Evolutionary conservation across 2,797 vertebrate species (phyloP).

Genomic region (Podarcis siculus): DNA sequence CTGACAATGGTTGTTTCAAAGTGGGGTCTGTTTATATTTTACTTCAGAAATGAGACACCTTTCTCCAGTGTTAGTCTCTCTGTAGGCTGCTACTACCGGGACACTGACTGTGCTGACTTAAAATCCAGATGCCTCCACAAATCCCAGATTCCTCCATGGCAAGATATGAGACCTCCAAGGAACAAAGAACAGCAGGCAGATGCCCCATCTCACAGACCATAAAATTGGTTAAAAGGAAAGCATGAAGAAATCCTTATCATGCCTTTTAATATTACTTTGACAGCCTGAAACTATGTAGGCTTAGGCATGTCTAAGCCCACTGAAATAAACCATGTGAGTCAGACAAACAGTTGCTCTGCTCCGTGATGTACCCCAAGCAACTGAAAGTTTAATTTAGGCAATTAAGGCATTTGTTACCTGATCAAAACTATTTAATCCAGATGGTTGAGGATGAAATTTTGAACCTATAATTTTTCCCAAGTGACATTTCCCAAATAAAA

Average conservation of each 20-base stretch:
- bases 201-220: not conserved
- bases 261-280: not conserved
- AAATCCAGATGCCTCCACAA: not conserved
- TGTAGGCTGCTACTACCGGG: not conserved
- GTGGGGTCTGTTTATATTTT: not conserved
- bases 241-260: not conserved
- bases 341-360: not conserved
- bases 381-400: not conserved
- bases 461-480: not conserved
- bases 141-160: not conserved
- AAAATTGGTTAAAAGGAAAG: not conserved
- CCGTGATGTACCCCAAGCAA: not conserved
- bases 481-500: not conserved
- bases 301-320: not conserved
- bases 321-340: not conserved
- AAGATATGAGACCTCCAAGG: not conserved
- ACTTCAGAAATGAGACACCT: not conserved
- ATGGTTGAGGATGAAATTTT: not conserved
- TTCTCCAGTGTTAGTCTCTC: not conserved
- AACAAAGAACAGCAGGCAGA: not conserved
- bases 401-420: not conserved
- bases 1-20: not conserved
- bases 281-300: not conserved
- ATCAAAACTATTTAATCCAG: constrained; percentile 5
- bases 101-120: not conserved